phyloP scores from a whole-genome alignment of 2,888 invertebrate genomes.

The Caenorhabditis zanzibari region DNA sequence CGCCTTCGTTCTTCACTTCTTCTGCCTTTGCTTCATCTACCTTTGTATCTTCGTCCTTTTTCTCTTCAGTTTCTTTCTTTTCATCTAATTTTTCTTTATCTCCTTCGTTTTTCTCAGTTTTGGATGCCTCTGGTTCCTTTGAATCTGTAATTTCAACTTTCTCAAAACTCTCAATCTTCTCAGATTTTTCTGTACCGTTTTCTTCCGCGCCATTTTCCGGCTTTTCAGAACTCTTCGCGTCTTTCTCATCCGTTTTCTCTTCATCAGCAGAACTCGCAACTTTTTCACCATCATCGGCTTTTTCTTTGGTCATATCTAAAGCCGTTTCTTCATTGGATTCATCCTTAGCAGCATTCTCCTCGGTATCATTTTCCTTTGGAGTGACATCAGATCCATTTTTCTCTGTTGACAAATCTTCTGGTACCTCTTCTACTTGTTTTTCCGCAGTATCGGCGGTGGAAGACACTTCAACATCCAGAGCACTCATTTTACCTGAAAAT shows the following conservation, averaged over 20 bases:
- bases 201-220: no score
- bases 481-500: slow-evolving; percentile 5
- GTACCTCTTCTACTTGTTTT: not conserved
- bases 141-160: no score
- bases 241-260: no score
- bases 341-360: not conserved
- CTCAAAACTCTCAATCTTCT: no score
- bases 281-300: no score
- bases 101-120: not conserved
- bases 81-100: not conserved
- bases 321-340: not conserved
- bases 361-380: not conserved
- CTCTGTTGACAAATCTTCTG: not conserved
- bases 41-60: not conserved
- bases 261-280: no score
- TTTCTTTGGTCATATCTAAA: not conserved
- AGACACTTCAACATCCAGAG: not conserved
- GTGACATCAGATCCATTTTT: not conserved
- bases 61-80: not conserved
- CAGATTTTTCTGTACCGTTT: no score
- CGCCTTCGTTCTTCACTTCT: no score
- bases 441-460: no score
- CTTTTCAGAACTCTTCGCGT: no score
- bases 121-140: not conserved
- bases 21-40: not conserved